These are phyloP conservation scores for Arctia plantaginis DNA, from an alignment of 2,888 invertebrate genomes.

Conservation along the genomic window DNA sequence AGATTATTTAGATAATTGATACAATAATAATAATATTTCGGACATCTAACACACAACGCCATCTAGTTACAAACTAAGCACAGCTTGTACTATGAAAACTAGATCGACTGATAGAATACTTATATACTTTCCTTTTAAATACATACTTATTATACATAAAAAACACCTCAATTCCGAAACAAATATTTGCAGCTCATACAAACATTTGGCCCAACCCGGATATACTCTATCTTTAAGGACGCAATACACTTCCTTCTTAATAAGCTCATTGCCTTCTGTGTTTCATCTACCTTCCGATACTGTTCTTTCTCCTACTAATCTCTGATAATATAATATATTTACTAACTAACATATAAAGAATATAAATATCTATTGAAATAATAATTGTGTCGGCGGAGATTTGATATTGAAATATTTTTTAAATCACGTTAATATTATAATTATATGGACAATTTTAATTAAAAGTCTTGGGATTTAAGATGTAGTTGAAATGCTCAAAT, in stretches of 20 bases:
- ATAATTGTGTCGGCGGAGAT: slow-evolving; percentile 31
- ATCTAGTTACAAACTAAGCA: too few relatives aligned
- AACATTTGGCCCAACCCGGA: too few relatives aligned
- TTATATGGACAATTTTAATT: background rate
- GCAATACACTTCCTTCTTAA: slow-evolving; percentile 36
- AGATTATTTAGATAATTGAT: background rate
- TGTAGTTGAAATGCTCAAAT: slow-evolving; percentile 9
- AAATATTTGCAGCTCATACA: too few relatives aligned
- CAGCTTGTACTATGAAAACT: too few relatives aligned
- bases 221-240: slow-evolving; percentile 13
- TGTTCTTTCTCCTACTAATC: slow-evolving; percentile 37
- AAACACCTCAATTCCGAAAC: too few relatives aligned
- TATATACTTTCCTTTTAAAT: too few relatives aligned
- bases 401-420: slow-evolving; percentile 22
- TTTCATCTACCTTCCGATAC: slow-evolving; percentile 55
- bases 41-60: too few relatives aligned
- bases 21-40: too few relatives aligned
- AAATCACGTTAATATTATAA: background rate
- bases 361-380: slow-evolving; percentile 37
- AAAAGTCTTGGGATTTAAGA: background rate
- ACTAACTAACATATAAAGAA: slow-evolving; percentile 13
- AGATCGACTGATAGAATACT: too few relatives aligned
- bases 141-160: too few relatives aligned
- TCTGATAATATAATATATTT: slow-evolving; percentile 27
- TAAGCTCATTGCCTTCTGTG: slow-evolving; percentile 80